phyloP scores from a whole-genome alignment of 2,113 vertebrate species.

The Sceloporus tristichus region DNA sequence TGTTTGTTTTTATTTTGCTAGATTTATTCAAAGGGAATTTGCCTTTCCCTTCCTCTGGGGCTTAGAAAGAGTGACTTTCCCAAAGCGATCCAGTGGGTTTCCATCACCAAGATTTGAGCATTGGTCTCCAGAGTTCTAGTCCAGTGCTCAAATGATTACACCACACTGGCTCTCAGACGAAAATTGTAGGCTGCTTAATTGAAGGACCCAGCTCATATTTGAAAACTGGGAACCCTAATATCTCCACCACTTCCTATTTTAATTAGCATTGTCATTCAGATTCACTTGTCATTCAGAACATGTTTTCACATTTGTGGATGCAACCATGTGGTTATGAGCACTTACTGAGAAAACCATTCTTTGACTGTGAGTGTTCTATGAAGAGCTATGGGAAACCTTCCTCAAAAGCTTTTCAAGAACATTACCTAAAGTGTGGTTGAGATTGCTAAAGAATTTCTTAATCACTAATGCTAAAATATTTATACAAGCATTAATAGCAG shows the following conservation, averaged over 20 bases:
- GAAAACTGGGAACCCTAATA: neutral
- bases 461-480: conserved; percentile 58
- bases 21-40: too few species aligned
- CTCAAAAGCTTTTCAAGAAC: conserved; percentile 37
- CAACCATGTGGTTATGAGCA: neutral
- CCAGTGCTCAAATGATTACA: too few species aligned
- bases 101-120: too few species aligned
- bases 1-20: too few species aligned
- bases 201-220: neutral
- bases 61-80: too few species aligned
- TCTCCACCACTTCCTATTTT: neutral
- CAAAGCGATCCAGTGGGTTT: too few species aligned
- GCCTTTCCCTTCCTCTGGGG: too few species aligned
- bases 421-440: neutral
- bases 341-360: rapidly evolving
- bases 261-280: conserved; percentile 4
- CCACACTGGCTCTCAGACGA: too few species aligned
- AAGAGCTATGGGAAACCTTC: conserved; percentile 23
- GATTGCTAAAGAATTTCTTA: conserved; percentile 27
- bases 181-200: too few species aligned
- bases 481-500: conserved; percentile 24
- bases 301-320: neutral
- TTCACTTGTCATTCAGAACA: conserved; percentile 12
- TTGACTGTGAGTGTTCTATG: neutral
- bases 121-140: too few species aligned